phyloP scores from a whole-genome alignment of 2,113 vertebrate genomes.

The Melospiza melodia region DNA sequence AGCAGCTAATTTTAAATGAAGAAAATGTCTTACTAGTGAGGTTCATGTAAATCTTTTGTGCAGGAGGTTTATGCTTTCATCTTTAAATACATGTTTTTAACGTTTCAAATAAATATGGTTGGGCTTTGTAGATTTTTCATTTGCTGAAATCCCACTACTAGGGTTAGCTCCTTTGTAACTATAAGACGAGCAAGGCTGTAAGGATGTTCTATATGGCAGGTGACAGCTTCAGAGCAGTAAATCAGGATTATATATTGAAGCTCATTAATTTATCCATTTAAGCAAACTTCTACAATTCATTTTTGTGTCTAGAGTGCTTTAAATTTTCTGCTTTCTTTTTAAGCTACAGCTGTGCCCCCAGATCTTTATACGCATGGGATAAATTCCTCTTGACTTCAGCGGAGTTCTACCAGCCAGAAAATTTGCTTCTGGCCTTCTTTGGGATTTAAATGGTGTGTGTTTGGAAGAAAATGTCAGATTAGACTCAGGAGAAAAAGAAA shows the following conservation, averaged over 20 bases:
- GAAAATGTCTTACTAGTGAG: neutral
- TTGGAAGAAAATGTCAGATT: conserved; percentile 54
- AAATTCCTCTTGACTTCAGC: conserved; percentile 18
- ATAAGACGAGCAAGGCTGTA: neutral
- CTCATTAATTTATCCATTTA: neutral
- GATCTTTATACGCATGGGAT: neutral
- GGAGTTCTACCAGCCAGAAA: conserved; percentile 7
- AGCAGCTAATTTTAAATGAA: conserved; percentile 8
- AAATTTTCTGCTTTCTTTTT: conserved; percentile 9
- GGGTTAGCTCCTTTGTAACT: neutral
- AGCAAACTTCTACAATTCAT: neutral
- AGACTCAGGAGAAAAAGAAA: conserved; percentile 31
- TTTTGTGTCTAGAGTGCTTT: neutral
- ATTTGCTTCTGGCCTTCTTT: conserved; percentile 46
- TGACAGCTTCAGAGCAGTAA: neutral
- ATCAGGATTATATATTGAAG: neutral
- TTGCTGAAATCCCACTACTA: neutral
- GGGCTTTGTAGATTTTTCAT: neutral
- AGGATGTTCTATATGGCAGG: neutral
- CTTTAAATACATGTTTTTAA: neutral
- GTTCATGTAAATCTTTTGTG: neutral
- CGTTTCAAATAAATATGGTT: neutral
- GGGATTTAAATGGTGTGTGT: conserved; percentile 14
- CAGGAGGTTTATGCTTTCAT: neutral
- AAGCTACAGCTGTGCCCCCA: neutral